Percentiles rank a stretch among this genome's conserved stretches.
Conservation (phyloP, 2,797 vertebrate genomes). For the Echeneis naucrates region DNA sequence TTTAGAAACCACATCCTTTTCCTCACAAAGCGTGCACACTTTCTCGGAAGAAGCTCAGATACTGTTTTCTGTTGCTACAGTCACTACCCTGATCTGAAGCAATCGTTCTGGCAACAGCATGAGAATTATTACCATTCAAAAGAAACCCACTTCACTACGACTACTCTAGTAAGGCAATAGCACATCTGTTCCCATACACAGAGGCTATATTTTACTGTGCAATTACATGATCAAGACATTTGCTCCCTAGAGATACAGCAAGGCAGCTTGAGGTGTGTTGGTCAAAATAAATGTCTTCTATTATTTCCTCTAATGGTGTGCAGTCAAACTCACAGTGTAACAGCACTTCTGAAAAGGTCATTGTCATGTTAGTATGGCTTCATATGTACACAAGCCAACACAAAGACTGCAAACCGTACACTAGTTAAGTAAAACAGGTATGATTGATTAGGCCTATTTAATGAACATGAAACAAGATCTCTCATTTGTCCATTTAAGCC, state of each 20-base stretch:
- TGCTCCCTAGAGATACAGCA: constrained; percentile 57
- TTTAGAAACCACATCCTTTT: constrained; percentile 66
- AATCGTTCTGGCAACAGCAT: constrained; percentile 34
- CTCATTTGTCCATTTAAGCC: not conserved
- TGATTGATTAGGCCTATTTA: not conserved
- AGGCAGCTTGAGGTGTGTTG: constrained; percentile 70
- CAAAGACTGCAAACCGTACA: not conserved
- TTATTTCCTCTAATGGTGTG: constrained; percentile 42
- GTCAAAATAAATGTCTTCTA: constrained; percentile 33
- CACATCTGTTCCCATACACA: constrained; percentile 31
- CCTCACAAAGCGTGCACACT: constrained; percentile 12
- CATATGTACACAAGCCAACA: constrained; percentile 27
- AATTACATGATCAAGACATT: constrained; percentile 50
- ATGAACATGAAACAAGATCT: constrained; percentile 3
- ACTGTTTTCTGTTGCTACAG: constrained; percentile 29
- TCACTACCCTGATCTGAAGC: constrained; percentile 28
- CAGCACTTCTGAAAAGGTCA: constrained; percentile 51
- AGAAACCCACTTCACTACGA: constrained; percentile 9
- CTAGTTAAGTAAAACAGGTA: not conserved
- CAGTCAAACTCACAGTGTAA: constrained; percentile 48
- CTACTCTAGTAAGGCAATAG: constrained; percentile 69
- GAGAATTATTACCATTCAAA: constrained; percentile 23
- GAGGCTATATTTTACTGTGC: constrained; percentile 47
- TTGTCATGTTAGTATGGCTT: constrained; percentile 43
- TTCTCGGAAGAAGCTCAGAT: constrained; percentile 23